Evolutionary conservation across 2,888 invertebrate species (phyloP), one percentile per base, ranked within the genome.

Genomic region (Mechanitis messenoides): DNA sequence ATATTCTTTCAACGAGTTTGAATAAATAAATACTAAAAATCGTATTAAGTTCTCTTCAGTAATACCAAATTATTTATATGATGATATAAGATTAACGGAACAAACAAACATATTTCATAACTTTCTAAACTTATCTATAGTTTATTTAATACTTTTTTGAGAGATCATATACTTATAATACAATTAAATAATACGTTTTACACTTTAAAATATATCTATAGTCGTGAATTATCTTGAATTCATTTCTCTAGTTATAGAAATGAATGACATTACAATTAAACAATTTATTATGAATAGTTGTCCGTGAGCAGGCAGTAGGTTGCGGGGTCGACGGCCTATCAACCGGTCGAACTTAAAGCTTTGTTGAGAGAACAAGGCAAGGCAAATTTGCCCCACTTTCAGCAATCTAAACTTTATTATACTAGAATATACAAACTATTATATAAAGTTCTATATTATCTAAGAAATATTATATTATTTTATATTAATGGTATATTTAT

Each of bases 331-430:
- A 80, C 68, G 87, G 74, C 82, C 88, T 77, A 70, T 73, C 80
- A 83, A 89, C 89, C 89, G 89, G 89, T 87, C 81, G 81, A 71
- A 81, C 84, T 86, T 84, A 75, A 84, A 87, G 87, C 84, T 85
- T 79, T 77, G 78, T 77, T 75, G 76, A 78, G 79, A 75, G 79
- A 78, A 77, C 78, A 75, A 78, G 79, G 59, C 65, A 68, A 74
- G 75, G 77, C 86, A 81, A 87, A 87, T 85, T 87, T 89, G 87
- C 84, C 89, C 85, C 80, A 89, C 83, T 80, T 89, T 84, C 81
- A 69, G 69, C 69, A 77, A 74, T 63, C 64, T 68, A 67, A 66
- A 65, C 55, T 63, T 67, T 28, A 61, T 59, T 56, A 58, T 56
- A 58, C 50, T 50, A 53, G 42, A 45, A 58, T 12, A 53, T 58